A percentile compares a stretch with the other conserved stretches of the same genome.
These are phyloP conservation scores for Albula goreensis DNA, from an alignment of 2,113 vertebrate species.

Conservation along the genomic window DNA sequence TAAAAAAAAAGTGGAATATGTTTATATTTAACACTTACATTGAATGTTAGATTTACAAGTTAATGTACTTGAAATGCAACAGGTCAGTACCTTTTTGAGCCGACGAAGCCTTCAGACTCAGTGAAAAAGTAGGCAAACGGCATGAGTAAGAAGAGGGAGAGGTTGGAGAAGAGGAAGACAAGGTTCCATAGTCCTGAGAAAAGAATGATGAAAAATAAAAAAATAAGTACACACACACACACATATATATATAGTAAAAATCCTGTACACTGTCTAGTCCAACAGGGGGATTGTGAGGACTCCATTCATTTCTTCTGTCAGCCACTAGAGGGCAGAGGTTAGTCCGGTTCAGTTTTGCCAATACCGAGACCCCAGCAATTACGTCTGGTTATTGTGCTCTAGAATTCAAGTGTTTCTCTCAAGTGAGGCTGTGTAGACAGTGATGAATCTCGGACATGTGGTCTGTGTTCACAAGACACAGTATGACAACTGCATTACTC, in stretches of 20 bases:
- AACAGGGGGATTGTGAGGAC: not conserved
- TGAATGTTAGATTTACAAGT: not conserved
- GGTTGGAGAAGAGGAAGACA: conserved; percentile 94
- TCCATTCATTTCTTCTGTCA: not conserved
- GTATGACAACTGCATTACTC: not conserved
- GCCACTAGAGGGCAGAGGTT: not conserved
- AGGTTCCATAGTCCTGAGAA: conserved; percentile 91
- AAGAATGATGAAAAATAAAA: not conserved
- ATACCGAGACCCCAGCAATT: not conserved
- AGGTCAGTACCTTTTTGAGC: conserved; percentile 84
- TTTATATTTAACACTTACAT: not conserved
- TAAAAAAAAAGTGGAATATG: no score
- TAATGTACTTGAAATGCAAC: no score
- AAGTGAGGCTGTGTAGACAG: not conserved
- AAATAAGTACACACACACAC: not conserved
- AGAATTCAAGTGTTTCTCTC: not conserved
- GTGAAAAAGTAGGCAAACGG: conserved; percentile 98
- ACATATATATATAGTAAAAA: no score
- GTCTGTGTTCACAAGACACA: not conserved
- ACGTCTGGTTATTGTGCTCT: not conserved
- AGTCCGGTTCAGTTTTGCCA: not conserved
- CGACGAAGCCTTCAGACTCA: conserved; percentile 91
- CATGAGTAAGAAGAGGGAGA: conserved; percentile 96
- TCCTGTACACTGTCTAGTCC: not conserved
- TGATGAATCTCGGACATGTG: not conserved